A percentile compares a stretch with the other conserved stretches of the same genome.
phyloP scores from a whole-genome alignment of 1,140 invertebrate genomes.

The Drosophila malerkotliana region DNA sequence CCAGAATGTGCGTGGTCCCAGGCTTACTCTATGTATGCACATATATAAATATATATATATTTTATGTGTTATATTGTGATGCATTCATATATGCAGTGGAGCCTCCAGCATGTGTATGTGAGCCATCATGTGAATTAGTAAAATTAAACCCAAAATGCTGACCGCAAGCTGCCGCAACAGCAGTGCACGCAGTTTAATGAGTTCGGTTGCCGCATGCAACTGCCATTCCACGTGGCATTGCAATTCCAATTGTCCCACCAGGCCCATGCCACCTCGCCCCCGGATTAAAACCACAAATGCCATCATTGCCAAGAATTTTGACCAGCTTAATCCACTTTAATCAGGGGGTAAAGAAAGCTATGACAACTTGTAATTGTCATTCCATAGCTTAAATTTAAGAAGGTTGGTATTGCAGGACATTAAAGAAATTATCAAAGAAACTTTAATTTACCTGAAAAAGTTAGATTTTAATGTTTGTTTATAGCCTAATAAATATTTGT shows the following conservation, averaged over 20 bases:
- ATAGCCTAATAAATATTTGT: neutral
- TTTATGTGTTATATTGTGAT: neutral
- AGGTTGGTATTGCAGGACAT: too few relatives aligned
- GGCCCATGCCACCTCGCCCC: neutral
- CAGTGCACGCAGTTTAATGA: constrained; percentile 71
- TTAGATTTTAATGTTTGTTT: neutral
- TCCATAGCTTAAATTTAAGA: neutral
- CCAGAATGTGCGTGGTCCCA: constrained; percentile 14
- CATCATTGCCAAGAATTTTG: constrained; percentile 21
- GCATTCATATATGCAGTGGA: neutral
- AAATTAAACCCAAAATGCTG: constrained; percentile 75
- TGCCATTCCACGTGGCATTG: constrained; percentile 13
- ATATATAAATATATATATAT: neutral
- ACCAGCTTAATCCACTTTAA: constrained; percentile 27
- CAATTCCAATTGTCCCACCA: neutral
- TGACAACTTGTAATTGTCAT: neutral
- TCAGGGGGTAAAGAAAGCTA: constrained; percentile 22
- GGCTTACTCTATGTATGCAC: neutral
- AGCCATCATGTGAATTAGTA: constrained; percentile 76
- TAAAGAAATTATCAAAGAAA: too few relatives aligned
- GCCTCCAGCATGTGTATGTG: constrained; percentile 14
- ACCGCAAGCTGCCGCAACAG: constrained; percentile 74
- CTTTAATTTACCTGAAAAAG: neutral
- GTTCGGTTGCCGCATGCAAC: constrained; percentile 41
- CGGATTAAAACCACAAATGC: constrained; percentile 24